A percentile compares a stretch with the other conserved stretches of the same genome.
Conservation (phyloP, 2,888 invertebrate species). For the Pseudococcus viburni region DNA sequence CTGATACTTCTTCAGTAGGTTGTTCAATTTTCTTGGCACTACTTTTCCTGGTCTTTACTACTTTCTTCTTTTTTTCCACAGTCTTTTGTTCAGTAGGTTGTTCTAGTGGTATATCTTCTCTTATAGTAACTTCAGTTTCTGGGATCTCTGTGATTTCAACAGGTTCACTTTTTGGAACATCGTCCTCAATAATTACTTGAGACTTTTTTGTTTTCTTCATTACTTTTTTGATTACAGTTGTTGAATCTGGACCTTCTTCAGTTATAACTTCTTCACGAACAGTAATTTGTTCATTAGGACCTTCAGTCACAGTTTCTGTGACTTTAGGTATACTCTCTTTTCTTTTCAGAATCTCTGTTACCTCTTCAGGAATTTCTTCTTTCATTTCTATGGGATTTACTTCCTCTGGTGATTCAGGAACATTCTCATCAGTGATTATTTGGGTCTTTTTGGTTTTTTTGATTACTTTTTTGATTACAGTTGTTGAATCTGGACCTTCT, state of each 20-base stretch:
- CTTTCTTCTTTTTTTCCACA: slow-evolving; percentile 69
- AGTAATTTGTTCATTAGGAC: neutral
- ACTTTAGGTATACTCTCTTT: neutral
- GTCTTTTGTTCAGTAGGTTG: neutral
- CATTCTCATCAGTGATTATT: neutral
- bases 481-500: slow-evolving; percentile 70
- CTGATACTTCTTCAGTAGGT: slow-evolving; percentile 69
- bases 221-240: slow-evolving; percentile 72
- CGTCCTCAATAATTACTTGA: neutral
- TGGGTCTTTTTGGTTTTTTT: slow-evolving; percentile 53
- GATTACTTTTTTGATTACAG: slow-evolving; percentile 71
- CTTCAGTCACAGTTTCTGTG: neutral
- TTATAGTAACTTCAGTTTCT: neutral
- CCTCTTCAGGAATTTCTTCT: slow-evolving; percentile 69
- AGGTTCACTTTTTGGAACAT: neutral
- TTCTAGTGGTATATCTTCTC: neutral
- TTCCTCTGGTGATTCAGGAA: slow-evolving; percentile 68
- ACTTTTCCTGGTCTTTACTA: slow-evolving; percentile 69
- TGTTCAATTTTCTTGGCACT: slow-evolving; percentile 70
- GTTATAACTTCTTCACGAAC: slow-evolving; percentile 68
- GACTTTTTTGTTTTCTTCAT: slow-evolving; percentile 53
- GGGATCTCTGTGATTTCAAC: slow-evolving; percentile 9
- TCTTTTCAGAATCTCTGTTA: slow-evolving; percentile 61
- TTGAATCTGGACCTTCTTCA: slow-evolving; percentile 69
- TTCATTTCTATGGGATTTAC: too few relatives aligned